Evolutionary conservation across 1,140 invertebrate species (phyloP), one percentile per base, ranked within the genome.

Genomic region (Meloidogyne floridensis): DNA sequence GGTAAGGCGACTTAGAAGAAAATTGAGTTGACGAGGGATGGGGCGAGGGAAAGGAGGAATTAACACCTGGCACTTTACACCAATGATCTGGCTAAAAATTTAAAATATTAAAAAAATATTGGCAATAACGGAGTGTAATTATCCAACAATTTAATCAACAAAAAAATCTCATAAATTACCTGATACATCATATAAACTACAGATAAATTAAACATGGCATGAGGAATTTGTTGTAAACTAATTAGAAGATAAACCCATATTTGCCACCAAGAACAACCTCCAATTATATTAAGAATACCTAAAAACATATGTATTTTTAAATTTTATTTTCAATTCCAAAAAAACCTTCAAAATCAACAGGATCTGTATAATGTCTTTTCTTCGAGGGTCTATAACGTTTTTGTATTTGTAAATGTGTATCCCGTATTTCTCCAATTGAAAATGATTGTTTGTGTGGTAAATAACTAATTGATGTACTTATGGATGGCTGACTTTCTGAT

Each of bases 131-230:
- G 20, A 2, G 56, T 18, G 15, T 7, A 13, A 77, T 53, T 32
- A 32, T 32, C 32, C 32, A 32, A 32, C 32, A 32, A 32, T 32
- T 32, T 32, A 32, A 32, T 32, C 32, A 11, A 11, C 2, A 18
- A 4, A 18, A 4, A 78, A 32, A 32, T 32, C 32, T 32, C 9
- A 43, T 56, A 84, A 54, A 75, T 42, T 54, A 84, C 83, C 80
- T 84, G 81, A 75, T 83, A 83, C 83, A 89, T 89, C 87, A 90
- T 90, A 73, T 90, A 90, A 32, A 89, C 88, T 0, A 89, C 88
- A 56, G 82, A 85, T 72, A 89, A 81, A 79, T 89, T 89, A 84
- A 89, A 89, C 88, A 89, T 89, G 43, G 88, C 88, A 74, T 89
- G 88, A 53, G 88, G 88, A 80, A 89, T 90, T 80, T 89, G 88